Base-by-base conservation (phyloP, 2,113 vertebrate genomes). In the Brachyistius frenatus region DNA sequence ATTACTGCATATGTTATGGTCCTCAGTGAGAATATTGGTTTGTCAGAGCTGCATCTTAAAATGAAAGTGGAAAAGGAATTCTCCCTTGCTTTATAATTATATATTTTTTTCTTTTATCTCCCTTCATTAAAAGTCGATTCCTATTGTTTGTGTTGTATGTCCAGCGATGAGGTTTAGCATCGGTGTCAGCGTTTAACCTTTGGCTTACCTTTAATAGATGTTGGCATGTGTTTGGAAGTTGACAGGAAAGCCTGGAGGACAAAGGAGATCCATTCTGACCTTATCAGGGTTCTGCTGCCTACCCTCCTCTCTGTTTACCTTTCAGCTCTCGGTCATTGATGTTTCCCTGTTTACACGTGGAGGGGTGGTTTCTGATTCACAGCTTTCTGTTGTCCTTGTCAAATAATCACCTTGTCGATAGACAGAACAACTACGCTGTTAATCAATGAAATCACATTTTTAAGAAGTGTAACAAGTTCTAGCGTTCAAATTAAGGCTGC, bases 241-340 rank as follows among this genome's bases (percentile, higher is more conserved):
- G 46, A 75, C 78, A 65, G 70, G 11, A 62, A 70, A 67, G 78
- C 78, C 78, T 64, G 3, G 56, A 79, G 75, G 77, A 52, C 44
- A 49, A 44, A 70, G 11, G 47, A 72, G 58, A 78, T 77, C 74
- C 36, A 36, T 63, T 55, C 66, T 82, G 76, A 86, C 82, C 77
- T 86, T 78, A 58, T 87, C 81, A 88, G 55, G 31, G 36, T 5
- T 78, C 56, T 50, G 52, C 63, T 70, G 9, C n/a, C 10, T 62
- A 44, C 60, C 49, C 32, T 41, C 46, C 16, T 67, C 5, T 7
- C 52, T 37, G 44, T 73, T 73, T 69, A 66, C 67, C 57, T 68
- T 13, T 68, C 32, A 9, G 16, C 53, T 69, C 35, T 30, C 16
- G 0, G 39, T 36, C 1, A 4, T 53, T 57, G 31, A 53, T 31